Conservation (phyloP, 2,113 vertebrate species). For the Raja brachyura region DNA sequence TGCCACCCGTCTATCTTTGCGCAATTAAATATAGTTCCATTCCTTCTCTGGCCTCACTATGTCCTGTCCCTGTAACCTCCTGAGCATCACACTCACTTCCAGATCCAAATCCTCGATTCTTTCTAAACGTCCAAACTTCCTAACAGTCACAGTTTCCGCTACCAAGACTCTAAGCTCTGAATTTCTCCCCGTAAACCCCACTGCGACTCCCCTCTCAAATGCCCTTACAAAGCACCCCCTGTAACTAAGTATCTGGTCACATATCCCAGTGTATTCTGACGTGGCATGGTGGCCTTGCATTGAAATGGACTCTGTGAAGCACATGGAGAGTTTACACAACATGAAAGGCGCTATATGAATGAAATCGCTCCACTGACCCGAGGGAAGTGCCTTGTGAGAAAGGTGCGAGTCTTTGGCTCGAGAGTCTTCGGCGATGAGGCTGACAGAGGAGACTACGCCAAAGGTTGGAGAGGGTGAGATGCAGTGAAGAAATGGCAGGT, state of each 20-base stretch:
- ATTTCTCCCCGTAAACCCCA: background rate
- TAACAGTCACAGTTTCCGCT: background rate
- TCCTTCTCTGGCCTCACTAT: background rate
- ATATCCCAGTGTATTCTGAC: too few relatives aligned
- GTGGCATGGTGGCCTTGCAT: background rate
- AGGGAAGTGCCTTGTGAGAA: too few relatives aligned
- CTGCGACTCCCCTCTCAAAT: background rate
- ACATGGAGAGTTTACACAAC: background rate
- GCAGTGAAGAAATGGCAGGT: too few relatives aligned
- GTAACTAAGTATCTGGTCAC: background rate
- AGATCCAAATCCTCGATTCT: background rate
- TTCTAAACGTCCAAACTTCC: too few relatives aligned
- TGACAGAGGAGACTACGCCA: too few relatives aligned
- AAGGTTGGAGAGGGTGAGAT: too few relatives aligned
- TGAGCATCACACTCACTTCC: background rate
- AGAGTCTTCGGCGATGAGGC: too few relatives aligned
- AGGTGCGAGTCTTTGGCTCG: too few relatives aligned
- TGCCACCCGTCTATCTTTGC: too few relatives aligned
- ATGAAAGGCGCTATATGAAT: background rate
- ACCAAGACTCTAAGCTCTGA: background rate
- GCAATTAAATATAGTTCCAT: background rate
- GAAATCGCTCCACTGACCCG: background rate
- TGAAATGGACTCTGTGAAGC: background rate
- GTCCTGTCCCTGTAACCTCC: background rate
- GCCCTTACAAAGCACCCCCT: background rate